Evolutionary conservation across 2,888 invertebrate genomes (phyloP).

Genomic region (Mantis religiosa): DNA sequence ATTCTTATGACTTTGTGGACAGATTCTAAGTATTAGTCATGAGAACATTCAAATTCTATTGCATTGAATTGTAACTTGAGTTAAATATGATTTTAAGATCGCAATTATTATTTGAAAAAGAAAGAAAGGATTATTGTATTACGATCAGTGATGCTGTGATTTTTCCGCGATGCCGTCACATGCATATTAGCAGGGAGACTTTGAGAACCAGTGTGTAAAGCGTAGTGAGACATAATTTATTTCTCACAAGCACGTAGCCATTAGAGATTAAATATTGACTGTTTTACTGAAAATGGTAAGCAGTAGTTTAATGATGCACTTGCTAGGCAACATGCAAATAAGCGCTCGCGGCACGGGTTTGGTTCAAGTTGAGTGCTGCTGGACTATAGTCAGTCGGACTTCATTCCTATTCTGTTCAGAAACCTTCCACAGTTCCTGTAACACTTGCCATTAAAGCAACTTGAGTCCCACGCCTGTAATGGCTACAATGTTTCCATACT

Average conservation of each 20-base stretch:
- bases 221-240: neutral
- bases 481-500: neutral
- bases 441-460: neutral
- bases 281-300: too few species aligned
- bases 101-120: too few species aligned
- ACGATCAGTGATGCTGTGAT: too few species aligned
- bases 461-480: neutral
- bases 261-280: neutral
- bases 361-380: neutral
- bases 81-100: too few species aligned
- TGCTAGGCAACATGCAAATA: neutral
- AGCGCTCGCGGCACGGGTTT: neutral
- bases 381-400: neutral
- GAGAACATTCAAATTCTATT: too few species aligned
- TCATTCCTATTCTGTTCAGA: slow-evolving; percentile 6
- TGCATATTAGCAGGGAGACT: too few species aligned
- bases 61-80: too few species aligned
- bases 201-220: too few species aligned
- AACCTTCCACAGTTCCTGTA: neutral
- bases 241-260: neutral
- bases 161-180: too few species aligned
- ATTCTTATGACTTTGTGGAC: too few species aligned
- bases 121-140: too few species aligned
- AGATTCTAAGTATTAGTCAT: too few species aligned
- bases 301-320: neutral